phyloP scores from a whole-genome alignment of 2,888 invertebrate species.

The Blastobasis adustella region DNA sequence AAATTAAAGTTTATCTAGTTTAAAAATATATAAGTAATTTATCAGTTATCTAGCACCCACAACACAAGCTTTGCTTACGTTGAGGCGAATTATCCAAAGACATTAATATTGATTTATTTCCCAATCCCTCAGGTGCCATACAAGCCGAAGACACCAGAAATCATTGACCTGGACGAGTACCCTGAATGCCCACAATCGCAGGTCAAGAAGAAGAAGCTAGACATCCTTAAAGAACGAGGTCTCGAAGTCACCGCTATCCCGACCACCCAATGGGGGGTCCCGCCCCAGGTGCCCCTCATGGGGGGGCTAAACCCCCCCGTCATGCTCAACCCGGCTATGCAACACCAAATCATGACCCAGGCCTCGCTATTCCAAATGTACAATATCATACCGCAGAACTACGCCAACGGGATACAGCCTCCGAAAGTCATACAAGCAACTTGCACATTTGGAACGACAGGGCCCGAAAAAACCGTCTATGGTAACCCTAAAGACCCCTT shows the following conservation, averaged over 20 bases:
- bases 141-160: slow-evolving; percentile 78
- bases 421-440: slow-evolving; percentile 78
- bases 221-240: slow-evolving; percentile 83
- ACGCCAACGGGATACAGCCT: slow-evolving; percentile 42
- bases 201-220: slow-evolving; percentile 82
- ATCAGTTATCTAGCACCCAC: too few species aligned
- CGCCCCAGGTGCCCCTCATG: slow-evolving; percentile 21
- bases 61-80: too few species aligned
- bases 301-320: slow-evolving; percentile 32
- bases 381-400: slow-evolving; percentile 44
- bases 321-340: slow-evolving; percentile 52
- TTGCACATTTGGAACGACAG: slow-evolving; percentile 76
- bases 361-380: slow-evolving; percentile 63
- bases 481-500: slow-evolving; percentile 83
- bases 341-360: slow-evolving; percentile 66
- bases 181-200: slow-evolving; percentile 60
- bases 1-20: too few species aligned
- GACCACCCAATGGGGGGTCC: slow-evolving; percentile 13
- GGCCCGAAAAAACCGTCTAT: slow-evolving; percentile 78
- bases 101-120: too few species aligned
- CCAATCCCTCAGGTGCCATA: slow-evolving; percentile 65
- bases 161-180: slow-evolving; percentile 77
- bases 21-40: too few species aligned
- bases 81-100: too few species aligned
- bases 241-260: slow-evolving; percentile 83